Base-by-base conservation (phyloP, 1,140 invertebrate species). In the Harpegnathos saltator region DNA sequence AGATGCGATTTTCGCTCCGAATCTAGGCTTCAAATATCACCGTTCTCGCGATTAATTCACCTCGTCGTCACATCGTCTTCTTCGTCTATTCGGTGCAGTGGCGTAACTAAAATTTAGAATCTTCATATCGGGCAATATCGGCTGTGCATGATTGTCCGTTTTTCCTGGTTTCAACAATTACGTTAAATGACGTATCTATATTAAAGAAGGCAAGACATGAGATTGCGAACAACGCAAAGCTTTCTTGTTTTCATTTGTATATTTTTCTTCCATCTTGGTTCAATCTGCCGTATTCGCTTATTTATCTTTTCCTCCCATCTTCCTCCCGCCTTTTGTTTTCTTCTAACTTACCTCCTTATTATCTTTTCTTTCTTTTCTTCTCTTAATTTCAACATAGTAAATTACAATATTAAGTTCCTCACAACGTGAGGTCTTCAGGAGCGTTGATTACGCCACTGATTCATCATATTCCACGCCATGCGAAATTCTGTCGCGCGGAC, bases 11-110 rank as follows among this genome's bases (percentile, higher is more conserved):
- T 82, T 82, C 83, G 26, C 44, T 66, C 59, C 65, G 19, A 61
- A 78, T 58, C 54, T 44, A 17, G 1, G 17, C 50, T 82, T 82
- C 78, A 74, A 80, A 71, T 54, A 52, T 58, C 29, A 22, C 19
- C 68, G 54, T 56, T 38, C 48, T 74, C 69, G 59, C 66, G 61
- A 26, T 86, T 87, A 84, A 87, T 80, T 87, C 73, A 74, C 74
- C 82, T 63, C 74, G 72, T 82, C 78, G 38, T 61, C 54, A 9
- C 24, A 44, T 24, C 69, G 44, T 69, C 65, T 77, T 38, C 48
- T 62, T 58, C 75, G 22, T 71, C 65, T 78, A 48, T 78, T 56
- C 75, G 17, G n/a, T 24, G 63, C 75, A 80, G 9, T 80, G 75
- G 65, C 75, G 65, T 80, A 80, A 63, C 71, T 74, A 24, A 66